Conservation (phyloP, 2,113 vertebrate species). For the Ellobius talpinus region DNA sequence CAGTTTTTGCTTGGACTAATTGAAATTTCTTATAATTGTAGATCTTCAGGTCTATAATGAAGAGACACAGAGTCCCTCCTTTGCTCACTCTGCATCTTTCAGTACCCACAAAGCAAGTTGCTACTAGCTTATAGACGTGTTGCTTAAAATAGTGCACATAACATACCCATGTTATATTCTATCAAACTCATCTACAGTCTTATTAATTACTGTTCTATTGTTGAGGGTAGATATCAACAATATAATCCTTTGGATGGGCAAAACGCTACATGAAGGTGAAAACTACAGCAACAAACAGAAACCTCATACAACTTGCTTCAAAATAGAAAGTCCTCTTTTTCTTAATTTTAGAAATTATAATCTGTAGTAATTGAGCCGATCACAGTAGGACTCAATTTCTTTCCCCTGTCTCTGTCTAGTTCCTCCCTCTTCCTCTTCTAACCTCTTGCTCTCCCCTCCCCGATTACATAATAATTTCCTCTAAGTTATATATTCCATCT, state of each 20-base stretch:
- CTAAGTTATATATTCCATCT: neutral
- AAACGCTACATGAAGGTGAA: neutral
- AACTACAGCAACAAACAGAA: neutral
- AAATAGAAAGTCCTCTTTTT: neutral
- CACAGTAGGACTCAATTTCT: neutral
- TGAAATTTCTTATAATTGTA: too few species aligned
- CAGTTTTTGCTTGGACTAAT: too few species aligned
- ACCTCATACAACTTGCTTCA: neutral
- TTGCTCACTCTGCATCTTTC: too few species aligned
- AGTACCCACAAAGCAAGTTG: too few species aligned
- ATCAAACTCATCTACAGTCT: too few species aligned
- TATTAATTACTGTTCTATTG: too few species aligned
- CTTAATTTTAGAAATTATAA: neutral
- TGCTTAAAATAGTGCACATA: too few species aligned
- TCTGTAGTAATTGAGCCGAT: neutral
- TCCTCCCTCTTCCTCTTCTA: neutral
- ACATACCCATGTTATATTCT: too few species aligned
- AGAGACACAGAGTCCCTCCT: too few species aligned
- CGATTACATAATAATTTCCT: neutral
- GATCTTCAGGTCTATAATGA: too few species aligned
- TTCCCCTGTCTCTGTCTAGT: neutral
- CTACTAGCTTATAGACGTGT: too few species aligned
- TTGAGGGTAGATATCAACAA: neutral
- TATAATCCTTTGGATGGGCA: neutral
- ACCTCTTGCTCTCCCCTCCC: too few species aligned